Evolutionary conservation across 2,797 vertebrate species (phyloP), one percentile per base, ranked within the genome.

Genomic region (Echeneis naucrates): DNA sequence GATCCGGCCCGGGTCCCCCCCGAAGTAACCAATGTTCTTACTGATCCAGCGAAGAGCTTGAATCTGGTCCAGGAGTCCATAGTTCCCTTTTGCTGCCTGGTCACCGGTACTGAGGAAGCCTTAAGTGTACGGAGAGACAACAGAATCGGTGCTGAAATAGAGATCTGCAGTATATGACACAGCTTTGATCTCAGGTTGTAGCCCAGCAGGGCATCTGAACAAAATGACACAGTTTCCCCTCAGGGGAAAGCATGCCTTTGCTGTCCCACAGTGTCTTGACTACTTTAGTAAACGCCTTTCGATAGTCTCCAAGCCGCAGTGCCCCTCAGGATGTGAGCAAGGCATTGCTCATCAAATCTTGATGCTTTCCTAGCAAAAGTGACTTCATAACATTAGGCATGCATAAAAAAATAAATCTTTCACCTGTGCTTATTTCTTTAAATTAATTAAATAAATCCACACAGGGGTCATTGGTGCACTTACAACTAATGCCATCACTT

Each of bases 101-200:
- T 99, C 98, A n/a, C 98, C 98, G 21, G 98, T 99, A 74, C 98
- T 99, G 83, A 99, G 94, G 91, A 99, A 99, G 62, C 98, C 98
- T 99, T 92, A 59, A 55, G 91, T 32, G n/a, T 70, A 78, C 27
- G 74, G 53, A 80, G 37, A 83, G 30, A 80, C 59, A 85, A 82
- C 44, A 83, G 53, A 81, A 47, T 14, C 23, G 30, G 52, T 27
- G 56, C 76, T 78, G 71, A 84, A 79, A 64, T 32, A 52, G 40
- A 77, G 60, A 74, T 72, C 56, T 30, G 58, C 56, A 75, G 67
- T 58, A 7, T 48, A 59, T 61, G 58, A 70, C 44, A 66, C 55
- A 56, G 75, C 81, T 88, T 88, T 89, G 75, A 88, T 89, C 64
- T 82, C 4, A 77, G 64, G 67, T 70, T 81, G 78, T 57, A 70